Conservation (phyloP, 2,113 vertebrate genomes). For the Trematomus loennbergii region DNA sequence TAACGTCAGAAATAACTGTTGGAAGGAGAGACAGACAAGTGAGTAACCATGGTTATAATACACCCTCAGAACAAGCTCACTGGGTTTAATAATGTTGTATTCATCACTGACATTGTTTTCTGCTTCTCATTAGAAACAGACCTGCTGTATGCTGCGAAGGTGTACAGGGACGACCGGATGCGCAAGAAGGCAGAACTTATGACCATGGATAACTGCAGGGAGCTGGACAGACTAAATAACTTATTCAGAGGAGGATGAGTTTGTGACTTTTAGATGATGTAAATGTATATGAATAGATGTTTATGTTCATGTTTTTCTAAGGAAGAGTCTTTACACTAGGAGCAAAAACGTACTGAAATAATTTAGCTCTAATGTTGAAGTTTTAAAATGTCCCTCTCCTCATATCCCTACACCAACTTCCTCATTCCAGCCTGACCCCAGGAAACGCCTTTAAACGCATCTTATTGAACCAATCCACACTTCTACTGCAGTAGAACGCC, state of each 20-base stretch:
- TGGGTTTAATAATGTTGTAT: background rate
- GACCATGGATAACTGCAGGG: constrained; percentile 97
- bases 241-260: constrained; percentile 93
- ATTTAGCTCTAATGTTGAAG: constrained; percentile 69
- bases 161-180: constrained; percentile 94
- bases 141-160: constrained; percentile 94
- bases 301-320: constrained; percentile 77
- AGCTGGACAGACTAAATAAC: constrained; percentile 93
- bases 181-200: constrained; percentile 94
- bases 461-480: constrained; percentile 48
- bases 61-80: background rate
- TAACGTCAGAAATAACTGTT: constrained; percentile 96
- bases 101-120: constrained; percentile 17
- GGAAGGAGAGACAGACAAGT: constrained; percentile 98
- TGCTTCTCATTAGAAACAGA: constrained; percentile 90
- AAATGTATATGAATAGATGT: constrained; percentile 76
- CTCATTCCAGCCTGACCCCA: constrained; percentile 49
- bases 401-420: constrained; percentile 10
- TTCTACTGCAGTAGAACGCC: constrained; percentile 26
- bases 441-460: constrained; percentile 60
- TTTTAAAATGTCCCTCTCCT: constrained; percentile 38
- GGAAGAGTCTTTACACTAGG: constrained; percentile 68
- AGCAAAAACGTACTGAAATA: constrained; percentile 64
- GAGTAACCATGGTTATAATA: constrained; percentile 67
- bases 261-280: constrained; percentile 62